phyloP scores from a whole-genome alignment of 2,888 invertebrate genomes.

The Axea sp. region DNA sequence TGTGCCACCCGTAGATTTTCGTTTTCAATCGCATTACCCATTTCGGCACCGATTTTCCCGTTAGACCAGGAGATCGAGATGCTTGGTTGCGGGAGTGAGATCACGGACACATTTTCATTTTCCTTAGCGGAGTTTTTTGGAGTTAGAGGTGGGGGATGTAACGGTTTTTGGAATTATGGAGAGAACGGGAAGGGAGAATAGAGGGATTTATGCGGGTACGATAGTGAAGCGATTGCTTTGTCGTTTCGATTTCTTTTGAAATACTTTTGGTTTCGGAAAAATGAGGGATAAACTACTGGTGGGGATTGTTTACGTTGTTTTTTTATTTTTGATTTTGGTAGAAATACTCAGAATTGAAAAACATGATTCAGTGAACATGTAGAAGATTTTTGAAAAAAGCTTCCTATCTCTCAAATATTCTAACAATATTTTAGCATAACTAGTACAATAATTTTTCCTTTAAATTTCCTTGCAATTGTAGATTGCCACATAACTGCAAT shows the following conservation, averaged over 20 bases:
- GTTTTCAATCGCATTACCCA: slow-evolving; percentile 54
- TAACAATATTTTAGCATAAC: too few species aligned
- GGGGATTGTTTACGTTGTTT: too few species aligned
- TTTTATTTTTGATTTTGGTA: too few species aligned
- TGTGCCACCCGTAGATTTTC: slow-evolving; percentile 41
- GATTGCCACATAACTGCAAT: too few species aligned
- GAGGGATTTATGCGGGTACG: neutral
- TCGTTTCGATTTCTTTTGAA: slow-evolving; percentile 42
- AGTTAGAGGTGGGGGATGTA: slow-evolving; percentile 9
- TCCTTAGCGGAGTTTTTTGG: slow-evolving; percentile 14
- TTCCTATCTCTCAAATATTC: too few species aligned
- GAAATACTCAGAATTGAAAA: too few species aligned
- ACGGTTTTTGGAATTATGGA: slow-evolving; percentile 7
- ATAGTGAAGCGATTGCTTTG: neutral
- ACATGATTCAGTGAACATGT: too few species aligned
- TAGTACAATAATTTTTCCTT: too few species aligned
- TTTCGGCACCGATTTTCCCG: slow-evolving; percentile 47
- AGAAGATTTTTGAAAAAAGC: too few species aligned
- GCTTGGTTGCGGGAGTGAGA: slow-evolving; percentile 6
- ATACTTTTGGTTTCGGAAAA: slow-evolving; percentile 36
- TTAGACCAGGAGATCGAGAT: slow-evolving; percentile 23
- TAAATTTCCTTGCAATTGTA: too few species aligned
- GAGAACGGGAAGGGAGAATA: neutral
- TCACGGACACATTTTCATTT: slow-evolving; percentile 28
- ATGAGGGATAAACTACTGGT: neutral